Conservation (phyloP, 2,113 vertebrate genomes). For the Forbesichthys agassizii region DNA sequence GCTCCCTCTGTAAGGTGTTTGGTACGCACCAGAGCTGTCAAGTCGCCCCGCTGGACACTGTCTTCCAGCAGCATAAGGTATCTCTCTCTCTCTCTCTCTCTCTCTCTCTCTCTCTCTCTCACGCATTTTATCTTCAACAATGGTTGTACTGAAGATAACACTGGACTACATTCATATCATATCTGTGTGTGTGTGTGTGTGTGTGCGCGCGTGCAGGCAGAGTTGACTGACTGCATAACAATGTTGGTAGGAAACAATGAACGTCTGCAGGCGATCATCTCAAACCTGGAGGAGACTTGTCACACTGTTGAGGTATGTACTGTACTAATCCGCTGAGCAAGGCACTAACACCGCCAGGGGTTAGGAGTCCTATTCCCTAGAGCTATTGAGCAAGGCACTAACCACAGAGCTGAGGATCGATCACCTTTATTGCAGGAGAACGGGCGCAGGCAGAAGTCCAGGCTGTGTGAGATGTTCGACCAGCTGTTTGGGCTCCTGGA, state of each 20-base stretch:
- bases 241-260: slow-evolving; percentile 92
- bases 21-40: slow-evolving; percentile 90
- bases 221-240: slow-evolving; percentile 89
- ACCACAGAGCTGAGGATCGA: neutral
- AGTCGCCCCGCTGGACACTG: slow-evolving; percentile 86
- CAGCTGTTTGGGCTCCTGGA: slow-evolving; percentile 90
- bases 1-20: slow-evolving; percentile 95
- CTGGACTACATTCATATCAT: neutral
- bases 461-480: slow-evolving; percentile 92
- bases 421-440: slow-evolving; percentile 79
- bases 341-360: neutral
- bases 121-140: too few species aligned
- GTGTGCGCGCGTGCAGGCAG: slow-evolving; percentile 72
- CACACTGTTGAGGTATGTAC: slow-evolving; percentile 82
- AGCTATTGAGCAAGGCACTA: neutral
- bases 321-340: slow-evolving; percentile 29
- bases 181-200: slow-evolving; percentile 25
- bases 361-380: too few species aligned
- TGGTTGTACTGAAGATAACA: too few species aligned
- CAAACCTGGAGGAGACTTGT: slow-evolving; percentile 90
- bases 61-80: slow-evolving; percentile 88
- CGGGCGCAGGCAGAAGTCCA: slow-evolving; percentile 89
- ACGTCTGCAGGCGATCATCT: slow-evolving; percentile 86
- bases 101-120: too few species aligned
- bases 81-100: neutral